These are phyloP conservation scores for Episyrphus balteatus DNA, from an alignment of 1,140 invertebrate species.

Conservation along the genomic window DNA sequence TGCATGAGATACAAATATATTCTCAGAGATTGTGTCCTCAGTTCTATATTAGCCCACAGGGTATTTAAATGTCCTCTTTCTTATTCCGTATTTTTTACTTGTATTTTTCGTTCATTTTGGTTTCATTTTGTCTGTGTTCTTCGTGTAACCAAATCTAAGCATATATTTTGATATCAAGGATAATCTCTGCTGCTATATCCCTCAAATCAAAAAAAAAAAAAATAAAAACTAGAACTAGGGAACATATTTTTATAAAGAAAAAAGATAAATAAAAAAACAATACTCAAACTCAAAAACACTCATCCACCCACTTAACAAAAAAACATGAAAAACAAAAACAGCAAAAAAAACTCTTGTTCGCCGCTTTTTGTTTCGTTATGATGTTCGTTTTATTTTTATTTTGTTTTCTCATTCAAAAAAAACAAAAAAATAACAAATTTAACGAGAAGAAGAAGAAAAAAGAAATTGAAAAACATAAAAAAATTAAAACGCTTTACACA, in stretches of 20 bases:
- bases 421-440: too few relatives aligned
- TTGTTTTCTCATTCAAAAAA: background rate
- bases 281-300: too few relatives aligned
- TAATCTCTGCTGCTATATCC: too few relatives aligned
- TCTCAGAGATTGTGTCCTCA: too few relatives aligned
- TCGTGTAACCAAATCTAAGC: background rate
- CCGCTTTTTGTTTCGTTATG: background rate
- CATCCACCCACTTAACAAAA: background rate
- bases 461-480: background rate
- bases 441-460: background rate
- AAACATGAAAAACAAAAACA: background rate
- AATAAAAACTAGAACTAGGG: too few relatives aligned
- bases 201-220: too few relatives aligned
- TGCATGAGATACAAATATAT: background rate
- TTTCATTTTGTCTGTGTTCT: slow-evolving; percentile 4
- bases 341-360: background rate
- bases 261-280: too few relatives aligned
- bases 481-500: background rate
- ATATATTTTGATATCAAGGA: too few relatives aligned
- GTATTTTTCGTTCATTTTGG: slow-evolving; percentile 3
- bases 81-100: slow-evolving; percentile 1
- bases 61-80: background rate
- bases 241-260: too few relatives aligned
- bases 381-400: background rate
- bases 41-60: too few relatives aligned